Percentiles rank a stretch among this genome's conserved stretches.
These are phyloP conservation scores for Drosophila novamexicana DNA, from an alignment of 1,140 invertebrate species.

Conservation along the genomic window DNA sequence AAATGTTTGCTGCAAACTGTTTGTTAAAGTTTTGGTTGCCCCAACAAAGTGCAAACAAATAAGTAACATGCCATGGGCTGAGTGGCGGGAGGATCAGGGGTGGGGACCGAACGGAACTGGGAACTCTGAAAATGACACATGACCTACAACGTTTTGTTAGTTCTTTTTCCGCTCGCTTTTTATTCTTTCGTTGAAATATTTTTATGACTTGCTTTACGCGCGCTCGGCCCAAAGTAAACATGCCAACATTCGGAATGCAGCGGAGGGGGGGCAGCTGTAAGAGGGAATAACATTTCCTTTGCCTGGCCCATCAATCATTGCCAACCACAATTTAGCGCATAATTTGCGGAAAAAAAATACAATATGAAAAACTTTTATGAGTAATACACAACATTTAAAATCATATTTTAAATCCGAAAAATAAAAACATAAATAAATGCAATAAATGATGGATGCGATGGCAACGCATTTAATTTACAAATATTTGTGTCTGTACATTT, in stretches of 20 bases:
- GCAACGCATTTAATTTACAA: neutral
- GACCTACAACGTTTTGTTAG: slow-evolving; percentile 74
- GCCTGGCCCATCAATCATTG: slow-evolving; percentile 66
- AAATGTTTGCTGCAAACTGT: slow-evolving; percentile 50
- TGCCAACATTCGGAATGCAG: slow-evolving; percentile 4
- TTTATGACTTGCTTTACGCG: slow-evolving; percentile 77
- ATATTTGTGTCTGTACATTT: neutral
- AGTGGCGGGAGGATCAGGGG: neutral
- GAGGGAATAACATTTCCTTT: slow-evolving; percentile 3
- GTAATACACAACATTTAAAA: slow-evolving; percentile 20
- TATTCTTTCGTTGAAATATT: slow-evolving; percentile 65
- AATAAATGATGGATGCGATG: slow-evolving; percentile 14
- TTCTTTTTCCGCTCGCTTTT: slow-evolving; percentile 53
- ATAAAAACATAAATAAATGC: slow-evolving; percentile 26
- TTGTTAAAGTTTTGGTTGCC: slow-evolving; percentile 54
- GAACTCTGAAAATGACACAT: slow-evolving; percentile 72
- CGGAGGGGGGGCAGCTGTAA: too few species aligned
- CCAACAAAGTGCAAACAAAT: slow-evolving; percentile 65
- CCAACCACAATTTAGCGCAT: slow-evolving; percentile 65
- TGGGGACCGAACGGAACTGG: slow-evolving; percentile 46
- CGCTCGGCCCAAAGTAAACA: slow-evolving; percentile 46
- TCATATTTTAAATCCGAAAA: slow-evolving; percentile 31
- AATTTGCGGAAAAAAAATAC: slow-evolving; percentile 39
- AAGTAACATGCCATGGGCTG: slow-evolving; percentile 63
- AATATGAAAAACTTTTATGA: slow-evolving; percentile 28